Evolutionary conservation across 2,888 invertebrate genomes (phyloP).

Genomic region (Tigriopus californicus): DNA sequence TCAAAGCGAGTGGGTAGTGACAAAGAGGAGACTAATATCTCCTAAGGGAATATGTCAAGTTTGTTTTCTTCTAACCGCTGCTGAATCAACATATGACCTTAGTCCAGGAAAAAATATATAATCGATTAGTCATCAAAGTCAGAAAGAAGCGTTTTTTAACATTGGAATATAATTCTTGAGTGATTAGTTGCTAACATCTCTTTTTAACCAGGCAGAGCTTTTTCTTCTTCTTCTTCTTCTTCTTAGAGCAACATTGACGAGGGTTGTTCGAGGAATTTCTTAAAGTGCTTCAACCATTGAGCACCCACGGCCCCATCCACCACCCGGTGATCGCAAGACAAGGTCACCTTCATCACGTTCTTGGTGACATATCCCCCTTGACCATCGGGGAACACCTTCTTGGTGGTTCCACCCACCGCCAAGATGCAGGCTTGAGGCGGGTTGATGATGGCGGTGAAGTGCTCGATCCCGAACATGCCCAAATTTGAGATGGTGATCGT

Average conservation of each 20-base stretch:
- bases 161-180: no score
- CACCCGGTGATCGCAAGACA: constrained; percentile 91
- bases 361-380: constrained; percentile 53
- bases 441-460: constrained; percentile 83
- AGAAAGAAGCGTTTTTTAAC: no score
- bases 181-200: no score
- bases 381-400: constrained; percentile 51
- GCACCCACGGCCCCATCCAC: constrained; percentile 97
- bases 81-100: no score
- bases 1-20: no score
- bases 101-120: no score
- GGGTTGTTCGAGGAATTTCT: constrained; percentile 73
- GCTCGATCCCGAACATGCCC: constrained; percentile 78
- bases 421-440: constrained; percentile 88
- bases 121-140: no score
- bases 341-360: constrained; percentile 66
- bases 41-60: no score
- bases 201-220: no score
- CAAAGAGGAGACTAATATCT: no score
- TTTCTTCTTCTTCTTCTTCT: no score
- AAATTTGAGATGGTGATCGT: constrained; percentile 85
- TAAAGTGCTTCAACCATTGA: constrained; percentile 78
- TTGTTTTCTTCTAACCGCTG: no score
- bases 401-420: constrained; percentile 65
- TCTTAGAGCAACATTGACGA: constrained; percentile 71